Evolutionary conservation across 2,797 vertebrate species (phyloP).

Genomic region (Mergus octosetaceus): DNA sequence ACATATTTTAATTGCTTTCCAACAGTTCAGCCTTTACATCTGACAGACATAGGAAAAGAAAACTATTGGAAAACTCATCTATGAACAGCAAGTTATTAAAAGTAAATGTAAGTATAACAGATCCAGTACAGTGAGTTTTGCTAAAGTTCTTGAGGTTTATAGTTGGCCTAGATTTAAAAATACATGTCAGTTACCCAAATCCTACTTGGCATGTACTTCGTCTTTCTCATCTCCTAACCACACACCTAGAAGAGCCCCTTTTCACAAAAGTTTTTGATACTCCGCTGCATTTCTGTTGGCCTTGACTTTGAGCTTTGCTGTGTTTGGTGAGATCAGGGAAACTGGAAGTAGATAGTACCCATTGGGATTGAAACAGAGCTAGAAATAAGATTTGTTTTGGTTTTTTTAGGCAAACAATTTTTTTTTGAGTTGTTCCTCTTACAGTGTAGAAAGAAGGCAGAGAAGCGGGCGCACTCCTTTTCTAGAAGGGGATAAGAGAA

Average conservation of each 20-base stretch:
- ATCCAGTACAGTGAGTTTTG: background rate
- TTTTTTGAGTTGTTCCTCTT: background rate
- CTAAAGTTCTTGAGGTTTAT: background rate
- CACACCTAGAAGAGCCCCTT: background rate
- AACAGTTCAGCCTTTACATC: slow-evolving; percentile 86
- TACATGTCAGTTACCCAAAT: background rate
- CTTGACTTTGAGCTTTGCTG: background rate
- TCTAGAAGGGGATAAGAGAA: background rate
- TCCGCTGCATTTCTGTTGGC: background rate
- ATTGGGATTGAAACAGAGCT: background rate
- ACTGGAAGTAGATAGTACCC: background rate
- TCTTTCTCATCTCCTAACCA: background rate
- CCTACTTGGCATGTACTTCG: background rate
- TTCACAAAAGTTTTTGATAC: background rate
- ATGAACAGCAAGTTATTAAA: slow-evolving; percentile 90
- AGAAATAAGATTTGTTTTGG: background rate
- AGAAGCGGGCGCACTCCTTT: background rate
- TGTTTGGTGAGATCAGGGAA: background rate
- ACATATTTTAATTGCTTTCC: slow-evolving; percentile 23
- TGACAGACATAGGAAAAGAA: slow-evolving; percentile 94
- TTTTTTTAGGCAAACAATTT: background rate
- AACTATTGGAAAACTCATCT: slow-evolving; percentile 87
- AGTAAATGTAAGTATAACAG: slow-evolving; percentile 86
- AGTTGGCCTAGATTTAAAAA: background rate
- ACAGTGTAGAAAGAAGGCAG: background rate